Base-by-base conservation (phyloP, 2,113 vertebrate species). In the Myotis yumanensis region DNA sequence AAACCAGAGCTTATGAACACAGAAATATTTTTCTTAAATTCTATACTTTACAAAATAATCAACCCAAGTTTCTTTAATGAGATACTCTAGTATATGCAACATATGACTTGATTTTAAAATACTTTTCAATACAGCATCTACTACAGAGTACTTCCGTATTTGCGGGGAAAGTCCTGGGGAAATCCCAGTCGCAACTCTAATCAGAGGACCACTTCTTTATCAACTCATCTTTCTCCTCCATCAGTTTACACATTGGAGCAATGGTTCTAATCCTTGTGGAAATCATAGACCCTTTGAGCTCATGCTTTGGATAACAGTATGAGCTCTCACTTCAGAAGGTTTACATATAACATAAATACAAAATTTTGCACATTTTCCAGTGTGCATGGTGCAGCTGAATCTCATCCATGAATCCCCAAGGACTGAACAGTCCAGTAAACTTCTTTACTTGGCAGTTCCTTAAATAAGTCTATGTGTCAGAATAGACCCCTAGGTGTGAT, bases 11-110 rank as follows among this genome's bases (percentile, higher is more conserved):
- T 77, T 77, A 73, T 0, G 5, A 76, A 90, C 52, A 66, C 22
- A 81, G 59, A 43, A 72, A 81, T 59, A 7, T 71, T 59, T 81
- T 48, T 57, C 75, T 86, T 92, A 66, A 88, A 83, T 72, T 95
- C 73, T 84, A 79, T 68, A 32, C 52, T 59, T 83, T 11, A 51
- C 10, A 80, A 82, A 82, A 83, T 77, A 37, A 87, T 22, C 46
- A 62, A 80, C 15, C 17, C 40, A 88, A 64, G 9, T 68, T 40
- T 76, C 52, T 89, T 92, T 76, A 85, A 28, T 52, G 54, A 71
- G 32, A 66, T 82, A 59, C 40, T 35, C 32, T 71, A 71, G 30
- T 7, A 69, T 35, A 80, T 57, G 64, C 22, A 64, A 90, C 81
- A 12, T 73, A 48, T 11, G 17, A 7, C 28, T 81, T 95, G 43